These are phyloP conservation scores for Chydorus sphaericus DNA, from an alignment of 2,888 invertebrate species.

Conservation along the genomic window DNA sequence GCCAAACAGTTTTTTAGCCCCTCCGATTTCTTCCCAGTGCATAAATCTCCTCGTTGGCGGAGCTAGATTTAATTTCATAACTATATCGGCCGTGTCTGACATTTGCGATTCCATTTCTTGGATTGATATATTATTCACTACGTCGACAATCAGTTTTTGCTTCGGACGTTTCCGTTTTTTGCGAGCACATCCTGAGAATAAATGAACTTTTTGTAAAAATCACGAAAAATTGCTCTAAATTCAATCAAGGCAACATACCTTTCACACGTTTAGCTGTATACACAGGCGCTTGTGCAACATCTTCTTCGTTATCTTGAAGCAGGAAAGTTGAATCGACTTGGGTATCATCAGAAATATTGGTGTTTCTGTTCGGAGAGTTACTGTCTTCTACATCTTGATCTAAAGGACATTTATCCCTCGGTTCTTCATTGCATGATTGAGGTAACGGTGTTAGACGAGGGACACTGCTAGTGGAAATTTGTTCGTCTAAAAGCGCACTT, in stretches of 20 bases:
- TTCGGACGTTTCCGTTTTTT: conserved; percentile 89
- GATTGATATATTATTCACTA: conserved; percentile 97
- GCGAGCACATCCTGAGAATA: conserved; percentile 53
- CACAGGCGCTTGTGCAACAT: conserved; percentile 88
- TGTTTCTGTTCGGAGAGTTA: conserved; percentile 21
- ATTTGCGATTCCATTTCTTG: conserved; percentile 99
- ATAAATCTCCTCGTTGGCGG: conserved; percentile 93
- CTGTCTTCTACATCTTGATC: conserved; percentile 22
- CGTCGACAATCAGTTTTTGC: conserved; percentile 92
- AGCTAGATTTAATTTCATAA: conserved; percentile 86
- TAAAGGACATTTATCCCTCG: conserved; percentile 25
- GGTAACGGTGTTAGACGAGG: conserved; percentile 30
- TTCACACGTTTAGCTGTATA: conserved; percentile 80
- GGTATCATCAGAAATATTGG: conserved; percentile 17
- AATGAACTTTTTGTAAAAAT: neutral
- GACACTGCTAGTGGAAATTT: neutral
- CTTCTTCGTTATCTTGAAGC: conserved; percentile 84
- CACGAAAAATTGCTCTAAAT: neutral
- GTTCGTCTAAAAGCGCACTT: conserved; percentile 24
- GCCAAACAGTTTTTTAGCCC: conserved; percentile 89
- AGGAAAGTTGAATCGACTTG: conserved; percentile 62
- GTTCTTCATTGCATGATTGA: conserved; percentile 26
- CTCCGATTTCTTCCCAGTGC: conserved; percentile 99
- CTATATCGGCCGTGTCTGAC: conserved; percentile 89
- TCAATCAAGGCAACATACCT: conserved; percentile 35